These are phyloP conservation scores for Hucho hucho DNA, from an alignment of 2,113 vertebrate species.

Conservation along the genomic window DNA sequence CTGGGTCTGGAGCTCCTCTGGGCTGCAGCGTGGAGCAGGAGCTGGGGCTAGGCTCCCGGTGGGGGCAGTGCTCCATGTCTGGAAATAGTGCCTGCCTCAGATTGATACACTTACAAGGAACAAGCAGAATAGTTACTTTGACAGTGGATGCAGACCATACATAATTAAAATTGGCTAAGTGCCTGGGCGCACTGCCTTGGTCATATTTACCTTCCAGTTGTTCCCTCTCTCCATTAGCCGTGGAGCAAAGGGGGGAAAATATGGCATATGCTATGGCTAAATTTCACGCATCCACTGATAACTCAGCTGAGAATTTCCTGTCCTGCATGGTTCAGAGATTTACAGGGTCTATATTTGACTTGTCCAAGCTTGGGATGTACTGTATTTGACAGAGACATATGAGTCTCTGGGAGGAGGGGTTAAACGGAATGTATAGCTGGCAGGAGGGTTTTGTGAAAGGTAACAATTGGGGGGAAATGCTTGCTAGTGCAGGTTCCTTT, in stretches of 20 bases:
- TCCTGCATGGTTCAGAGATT: constrained; percentile 45
- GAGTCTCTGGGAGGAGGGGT: constrained; percentile 2
- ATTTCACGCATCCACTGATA: constrained; percentile 23
- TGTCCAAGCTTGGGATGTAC: constrained; percentile 16
- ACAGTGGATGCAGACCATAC: constrained; percentile 56
- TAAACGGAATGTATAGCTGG: neutral
- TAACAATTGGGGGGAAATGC: constrained; percentile 9
- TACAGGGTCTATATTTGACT: constrained; percentile 19
- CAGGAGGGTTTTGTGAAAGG: neutral
- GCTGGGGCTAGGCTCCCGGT: constrained; percentile 28
- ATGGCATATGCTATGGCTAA: constrained; percentile 8
- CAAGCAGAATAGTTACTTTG: constrained; percentile 54
- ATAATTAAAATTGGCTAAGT: constrained; percentile 73
- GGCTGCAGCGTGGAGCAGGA: neutral
- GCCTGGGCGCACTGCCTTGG: constrained; percentile 42
- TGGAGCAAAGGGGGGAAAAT: constrained; percentile 5
- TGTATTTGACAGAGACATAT: constrained; percentile 9
- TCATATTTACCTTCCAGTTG: constrained; percentile 29
- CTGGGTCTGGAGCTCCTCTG: constrained; percentile 43
- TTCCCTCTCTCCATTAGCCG: constrained; percentile 47
- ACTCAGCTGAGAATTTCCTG: constrained; percentile 14
- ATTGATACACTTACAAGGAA: constrained; percentile 56
- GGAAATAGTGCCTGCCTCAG: constrained; percentile 52
- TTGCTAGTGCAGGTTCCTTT: constrained; percentile 15
- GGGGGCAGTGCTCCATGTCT: constrained; percentile 39